Evolutionary conservation across 2,888 invertebrate genomes (phyloP).

Genomic region (Tetragnatha montana): DNA sequence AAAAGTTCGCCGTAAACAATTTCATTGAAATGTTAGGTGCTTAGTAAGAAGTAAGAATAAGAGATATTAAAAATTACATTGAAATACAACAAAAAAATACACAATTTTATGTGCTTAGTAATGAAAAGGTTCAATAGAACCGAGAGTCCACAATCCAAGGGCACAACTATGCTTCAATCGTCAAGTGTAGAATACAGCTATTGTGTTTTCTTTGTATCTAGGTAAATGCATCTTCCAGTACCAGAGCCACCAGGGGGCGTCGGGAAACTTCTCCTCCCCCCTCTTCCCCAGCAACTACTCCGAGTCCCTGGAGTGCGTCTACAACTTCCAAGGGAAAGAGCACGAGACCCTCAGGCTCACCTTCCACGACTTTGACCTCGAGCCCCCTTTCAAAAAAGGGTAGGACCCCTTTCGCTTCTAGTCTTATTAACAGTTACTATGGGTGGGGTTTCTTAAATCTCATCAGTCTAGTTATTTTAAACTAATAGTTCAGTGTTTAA

Average conservation of each 20-base stretch:
- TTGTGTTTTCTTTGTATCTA: too few species aligned
- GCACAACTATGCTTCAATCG: too few species aligned
- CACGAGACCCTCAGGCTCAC: slow-evolving; percentile 75
- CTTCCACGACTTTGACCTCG: slow-evolving; percentile 75
- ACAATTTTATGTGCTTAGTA: too few species aligned
- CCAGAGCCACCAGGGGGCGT: slow-evolving; percentile 61
- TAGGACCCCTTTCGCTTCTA: slow-evolving; percentile 56
- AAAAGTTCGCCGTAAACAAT: too few species aligned
- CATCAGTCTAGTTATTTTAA: not conserved
- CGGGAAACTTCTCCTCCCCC: slow-evolving; percentile 75
- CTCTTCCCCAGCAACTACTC: slow-evolving; percentile 74
- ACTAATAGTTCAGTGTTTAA: not conserved
- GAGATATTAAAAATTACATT: too few species aligned
- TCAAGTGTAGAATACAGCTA: too few species aligned
- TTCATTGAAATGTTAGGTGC: too few species aligned
- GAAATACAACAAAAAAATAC: too few species aligned
- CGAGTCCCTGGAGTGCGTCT: slow-evolving; percentile 74
- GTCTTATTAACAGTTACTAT: not conserved
- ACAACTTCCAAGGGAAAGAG: slow-evolving; percentile 74
- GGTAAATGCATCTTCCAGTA: slow-evolving; percentile 72
- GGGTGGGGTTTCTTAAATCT: not conserved
- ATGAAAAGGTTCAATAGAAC: too few species aligned
- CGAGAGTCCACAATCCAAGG: too few species aligned
- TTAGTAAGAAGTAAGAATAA: too few species aligned
- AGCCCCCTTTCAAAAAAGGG: slow-evolving; percentile 75